Percentiles rank a stretch among this genome's conserved stretches.
These are phyloP conservation scores for Apamea epomidion DNA, from an alignment of 2,888 invertebrate species.

Conservation along the genomic window DNA sequence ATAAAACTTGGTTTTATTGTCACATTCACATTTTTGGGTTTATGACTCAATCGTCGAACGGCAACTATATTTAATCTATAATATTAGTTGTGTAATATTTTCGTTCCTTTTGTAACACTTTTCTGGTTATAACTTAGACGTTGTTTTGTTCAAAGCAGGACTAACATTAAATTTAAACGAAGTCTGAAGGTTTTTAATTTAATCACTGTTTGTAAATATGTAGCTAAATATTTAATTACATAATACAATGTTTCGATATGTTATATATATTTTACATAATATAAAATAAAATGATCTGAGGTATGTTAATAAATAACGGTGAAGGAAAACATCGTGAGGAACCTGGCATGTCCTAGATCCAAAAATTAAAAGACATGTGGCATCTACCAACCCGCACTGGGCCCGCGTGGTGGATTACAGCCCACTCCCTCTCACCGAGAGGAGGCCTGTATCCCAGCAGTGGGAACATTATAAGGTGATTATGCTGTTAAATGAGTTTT, in stretches of 20 bases:
- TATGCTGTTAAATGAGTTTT: not conserved
- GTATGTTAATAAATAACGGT: not conserved
- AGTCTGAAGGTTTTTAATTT: not conserved
- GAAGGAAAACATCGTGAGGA: not conserved
- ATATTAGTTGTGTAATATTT: slow-evolving; percentile 36
- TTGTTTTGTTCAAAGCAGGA: not conserved
- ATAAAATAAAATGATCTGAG: not conserved
- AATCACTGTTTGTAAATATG: not conserved
- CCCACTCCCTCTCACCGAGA: not conserved
- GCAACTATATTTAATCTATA: slow-evolving; percentile 47
- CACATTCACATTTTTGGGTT: slow-evolving; percentile 64
- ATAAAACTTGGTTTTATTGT: slow-evolving; percentile 63
- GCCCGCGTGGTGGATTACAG: not conserved
- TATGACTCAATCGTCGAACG: slow-evolving; percentile 54
- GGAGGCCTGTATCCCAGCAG: not conserved
- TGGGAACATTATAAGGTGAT: not conserved
- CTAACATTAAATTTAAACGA: not conserved
- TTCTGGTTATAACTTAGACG: not conserved
- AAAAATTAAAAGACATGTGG: not conserved
- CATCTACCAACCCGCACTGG: not conserved
- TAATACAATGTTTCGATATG: not conserved
- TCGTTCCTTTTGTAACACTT: slow-evolving; percentile 11
- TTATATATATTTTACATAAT: not conserved
- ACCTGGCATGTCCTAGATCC: not conserved
- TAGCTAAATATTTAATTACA: not conserved